Conservation (phyloP, 2,113 vertebrate species). For the Xenopus laevis region DNA sequence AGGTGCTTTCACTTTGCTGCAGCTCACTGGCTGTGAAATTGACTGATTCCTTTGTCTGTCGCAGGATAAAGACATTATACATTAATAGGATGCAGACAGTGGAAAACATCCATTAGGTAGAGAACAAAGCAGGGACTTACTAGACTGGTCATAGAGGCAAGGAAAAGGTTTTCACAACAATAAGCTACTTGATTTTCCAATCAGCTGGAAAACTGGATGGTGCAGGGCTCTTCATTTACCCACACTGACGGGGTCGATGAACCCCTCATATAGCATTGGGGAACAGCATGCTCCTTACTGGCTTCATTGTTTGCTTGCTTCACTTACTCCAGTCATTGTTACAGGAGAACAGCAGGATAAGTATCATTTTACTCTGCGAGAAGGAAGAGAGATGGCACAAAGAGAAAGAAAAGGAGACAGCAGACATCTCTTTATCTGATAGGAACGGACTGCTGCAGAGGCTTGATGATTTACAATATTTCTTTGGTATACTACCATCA, state of each 20-base stretch:
- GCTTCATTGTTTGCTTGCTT: conserved; percentile 22
- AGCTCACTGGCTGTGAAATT: neutral
- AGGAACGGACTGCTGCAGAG: conserved; percentile 18
- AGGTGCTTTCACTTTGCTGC: neutral
- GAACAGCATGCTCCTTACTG: conserved; percentile 4
- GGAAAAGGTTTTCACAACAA: conserved; percentile 4
- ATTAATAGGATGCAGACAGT: conserved; percentile 2
- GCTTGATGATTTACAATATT: neutral
- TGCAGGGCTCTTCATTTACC: neutral
- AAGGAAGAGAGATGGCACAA: conserved; percentile 25
- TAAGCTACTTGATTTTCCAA: conserved; percentile 22
- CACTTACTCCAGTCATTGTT: conserved; percentile 34
- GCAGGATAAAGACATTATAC: conserved; percentile 19
- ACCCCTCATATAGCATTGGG: conserved; percentile 4
- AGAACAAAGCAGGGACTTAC: conserved; percentile 5
- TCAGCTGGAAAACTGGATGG: neutral
- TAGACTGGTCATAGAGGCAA: neutral
- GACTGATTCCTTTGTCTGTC: conserved; percentile 10
- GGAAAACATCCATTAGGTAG: conserved; percentile 18
- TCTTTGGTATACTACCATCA: too few species aligned
- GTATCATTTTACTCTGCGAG: conserved; percentile 35
- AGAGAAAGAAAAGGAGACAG: conserved; percentile 32
- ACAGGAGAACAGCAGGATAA: conserved; percentile 37
- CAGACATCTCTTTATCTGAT: conserved; percentile 32
- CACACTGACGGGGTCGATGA: neutral